These are phyloP conservation scores for Xestia rhomboidea DNA, from an alignment of 2,888 invertebrate genomes.

Conservation along the genomic window DNA sequence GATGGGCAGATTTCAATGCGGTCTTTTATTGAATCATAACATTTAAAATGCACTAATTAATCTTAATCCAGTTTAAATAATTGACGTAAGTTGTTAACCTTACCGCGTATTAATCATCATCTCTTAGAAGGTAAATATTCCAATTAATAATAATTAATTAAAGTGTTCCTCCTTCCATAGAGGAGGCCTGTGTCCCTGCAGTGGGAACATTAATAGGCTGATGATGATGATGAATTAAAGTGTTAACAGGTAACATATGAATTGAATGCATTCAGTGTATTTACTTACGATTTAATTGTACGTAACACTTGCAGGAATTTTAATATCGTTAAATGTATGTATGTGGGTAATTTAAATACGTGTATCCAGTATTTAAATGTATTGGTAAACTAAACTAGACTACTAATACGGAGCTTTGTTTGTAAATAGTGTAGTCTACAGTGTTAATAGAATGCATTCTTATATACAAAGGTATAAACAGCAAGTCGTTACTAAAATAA, in stretches of 20 bases:
- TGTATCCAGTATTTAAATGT: constrained; percentile 17
- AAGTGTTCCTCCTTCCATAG: too few species aligned
- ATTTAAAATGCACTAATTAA: background rate
- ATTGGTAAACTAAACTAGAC: too few species aligned
- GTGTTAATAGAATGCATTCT: background rate
- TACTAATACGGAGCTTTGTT: background rate
- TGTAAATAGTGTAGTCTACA: background rate
- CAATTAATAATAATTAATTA: too few species aligned
- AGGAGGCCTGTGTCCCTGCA: too few species aligned
- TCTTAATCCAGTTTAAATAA: background rate
- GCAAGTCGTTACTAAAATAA: background rate
- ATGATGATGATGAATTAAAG: too few species aligned
- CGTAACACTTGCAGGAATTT: constrained; percentile 14
- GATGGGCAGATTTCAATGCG: background rate
- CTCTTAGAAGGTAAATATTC: background rate
- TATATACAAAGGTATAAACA: background rate
- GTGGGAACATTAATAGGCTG: too few species aligned
- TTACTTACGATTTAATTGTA: background rate
- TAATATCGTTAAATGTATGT: background rate
- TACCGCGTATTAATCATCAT: constrained; percentile 13
- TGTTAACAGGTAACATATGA: constrained; percentile 25
- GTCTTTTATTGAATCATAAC: background rate
- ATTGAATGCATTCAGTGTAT: background rate
- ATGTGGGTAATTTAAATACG: constrained; percentile 3
- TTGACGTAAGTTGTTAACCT: constrained; percentile 4